Evolutionary conservation across 2,888 invertebrate genomes (phyloP), one percentile per base, ranked within the genome.

Genomic region (Chironomus riparius): DNA sequence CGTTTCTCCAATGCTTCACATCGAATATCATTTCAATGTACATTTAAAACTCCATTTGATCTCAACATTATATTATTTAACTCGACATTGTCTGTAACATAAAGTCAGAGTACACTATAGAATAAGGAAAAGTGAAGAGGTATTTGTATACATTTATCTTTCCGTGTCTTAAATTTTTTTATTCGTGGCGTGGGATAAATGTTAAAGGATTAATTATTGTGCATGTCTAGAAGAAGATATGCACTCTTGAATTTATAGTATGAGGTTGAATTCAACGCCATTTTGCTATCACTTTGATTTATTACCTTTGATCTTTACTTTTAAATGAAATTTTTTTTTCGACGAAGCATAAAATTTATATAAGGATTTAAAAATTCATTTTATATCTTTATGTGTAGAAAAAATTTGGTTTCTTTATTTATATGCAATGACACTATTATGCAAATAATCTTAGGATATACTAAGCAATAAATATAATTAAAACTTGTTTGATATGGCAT

Each of bases 31-130:
- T 65, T 65, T 24, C 21, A 24, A 24, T 65, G 28, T 73, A 38
- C 62, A 73, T 73, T 73, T 73, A 73, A 73, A 73, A 73, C 72
- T 56, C 72, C 13, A 73, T 61, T 73, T 73, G 62, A 73, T 73
- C 56, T 73, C 61, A 38, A 38, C 24, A 21, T 65, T 21, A 24
- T 22, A 24, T 65, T 65, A 24, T 65, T 65, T 21, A 24, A 24
- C 65, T 65, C 56, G 56, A 56, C 56, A 56, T 56, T 18, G 56
- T 56, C 56, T 56, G 56, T 56, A 56, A 56, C 15, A 15, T 18
- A 56, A 56, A 18, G 18, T 56, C 7, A 18, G 18, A 18, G 56
- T 56, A 15, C 56, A 56, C 56, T 56, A 38, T 38, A 38, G 50
- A 50, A 15, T 15, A 56, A 56, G 15, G 10, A 38, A 38, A 18